Percentiles rank a stretch among this genome's conserved stretches.
Evolutionary conservation across 2,888 invertebrate genomes (phyloP).

Genomic region (Lasioglossum marginatum): DNA sequence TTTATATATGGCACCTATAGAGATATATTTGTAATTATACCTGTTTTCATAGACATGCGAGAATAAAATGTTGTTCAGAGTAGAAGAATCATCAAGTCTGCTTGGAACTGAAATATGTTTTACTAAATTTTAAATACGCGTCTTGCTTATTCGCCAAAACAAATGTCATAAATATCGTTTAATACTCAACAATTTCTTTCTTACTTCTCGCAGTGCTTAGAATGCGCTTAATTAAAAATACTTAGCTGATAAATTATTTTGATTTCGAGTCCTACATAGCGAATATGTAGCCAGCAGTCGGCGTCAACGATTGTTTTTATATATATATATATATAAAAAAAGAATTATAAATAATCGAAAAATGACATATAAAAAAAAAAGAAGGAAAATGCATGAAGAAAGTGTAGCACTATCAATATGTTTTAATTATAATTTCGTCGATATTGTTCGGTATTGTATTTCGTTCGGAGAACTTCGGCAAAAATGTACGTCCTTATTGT

Average conservation of each 20-base stretch:
- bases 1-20: slow-evolving; percentile 66
- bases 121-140: slow-evolving; percentile 35
- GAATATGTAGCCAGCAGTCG: slow-evolving; percentile 71
- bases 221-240: slow-evolving; percentile 69
- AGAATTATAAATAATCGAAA: slow-evolving; percentile 21
- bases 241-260: slow-evolving; percentile 71
- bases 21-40: slow-evolving; percentile 45
- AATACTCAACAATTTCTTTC: slow-evolving; percentile 54
- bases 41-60: slow-evolving; percentile 31
- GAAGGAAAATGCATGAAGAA: background rate
- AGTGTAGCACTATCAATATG: background rate
- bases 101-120: slow-evolving; percentile 5
- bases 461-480: background rate
- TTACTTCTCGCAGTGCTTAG: slow-evolving; percentile 38
- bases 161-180: slow-evolving; percentile 41
- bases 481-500: slow-evolving; percentile 7
- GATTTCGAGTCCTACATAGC: slow-evolving; percentile 70
- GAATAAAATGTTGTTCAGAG: slow-evolving; percentile 6
- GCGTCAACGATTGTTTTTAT: slow-evolving; percentile 61
- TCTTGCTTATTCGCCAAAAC: slow-evolving; percentile 32
- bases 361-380: background rate
- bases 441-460: background rate
- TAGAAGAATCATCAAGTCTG: slow-evolving; percentile 18
- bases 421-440: background rate
- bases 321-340: slow-evolving; percentile 27